Conservation (phyloP, 2,888 invertebrate species). For the Agrotis clavis region DNA sequence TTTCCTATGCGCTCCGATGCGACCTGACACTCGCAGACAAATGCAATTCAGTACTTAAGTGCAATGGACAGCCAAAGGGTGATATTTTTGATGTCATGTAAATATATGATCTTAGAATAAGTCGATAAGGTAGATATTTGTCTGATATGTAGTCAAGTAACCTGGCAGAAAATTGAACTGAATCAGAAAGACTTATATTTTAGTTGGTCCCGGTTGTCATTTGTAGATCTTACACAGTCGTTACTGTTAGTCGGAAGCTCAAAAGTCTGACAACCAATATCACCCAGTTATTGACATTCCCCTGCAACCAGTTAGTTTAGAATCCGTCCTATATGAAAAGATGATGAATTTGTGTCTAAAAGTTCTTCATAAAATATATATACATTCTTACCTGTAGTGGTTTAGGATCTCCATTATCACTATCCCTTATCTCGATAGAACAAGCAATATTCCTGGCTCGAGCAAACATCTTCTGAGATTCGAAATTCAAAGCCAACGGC, state of each 20-base stretch:
- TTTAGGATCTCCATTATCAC: conserved; percentile 92
- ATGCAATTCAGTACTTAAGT: not conserved
- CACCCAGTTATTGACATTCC: too few species aligned
- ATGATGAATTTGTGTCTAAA: too few species aligned
- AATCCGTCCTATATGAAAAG: too few species aligned
- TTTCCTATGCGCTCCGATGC: not conserved
- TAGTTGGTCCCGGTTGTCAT: too few species aligned
- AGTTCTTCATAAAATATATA: too few species aligned
- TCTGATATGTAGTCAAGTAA: not conserved
- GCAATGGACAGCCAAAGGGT: not conserved
- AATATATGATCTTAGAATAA: not conserved
- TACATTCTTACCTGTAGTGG: conserved; percentile 93
- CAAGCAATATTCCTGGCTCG: conserved; percentile 98
- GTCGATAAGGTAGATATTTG: not conserved
- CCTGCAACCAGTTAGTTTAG: too few species aligned
- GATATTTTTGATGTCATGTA: not conserved
- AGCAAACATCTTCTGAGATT: conserved; percentile 97
- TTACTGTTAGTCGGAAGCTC: too few species aligned
- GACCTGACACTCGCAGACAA: not conserved
- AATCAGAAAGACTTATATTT: too few species aligned
- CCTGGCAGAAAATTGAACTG: not conserved
- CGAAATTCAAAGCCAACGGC: conserved; percentile 96
- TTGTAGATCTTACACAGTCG: too few species aligned
- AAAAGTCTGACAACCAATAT: too few species aligned
- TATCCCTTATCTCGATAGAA: conserved; percentile 96